phyloP scores from a whole-genome alignment of 2,113 vertebrate genomes.

The Perca schrenkii region DNA sequence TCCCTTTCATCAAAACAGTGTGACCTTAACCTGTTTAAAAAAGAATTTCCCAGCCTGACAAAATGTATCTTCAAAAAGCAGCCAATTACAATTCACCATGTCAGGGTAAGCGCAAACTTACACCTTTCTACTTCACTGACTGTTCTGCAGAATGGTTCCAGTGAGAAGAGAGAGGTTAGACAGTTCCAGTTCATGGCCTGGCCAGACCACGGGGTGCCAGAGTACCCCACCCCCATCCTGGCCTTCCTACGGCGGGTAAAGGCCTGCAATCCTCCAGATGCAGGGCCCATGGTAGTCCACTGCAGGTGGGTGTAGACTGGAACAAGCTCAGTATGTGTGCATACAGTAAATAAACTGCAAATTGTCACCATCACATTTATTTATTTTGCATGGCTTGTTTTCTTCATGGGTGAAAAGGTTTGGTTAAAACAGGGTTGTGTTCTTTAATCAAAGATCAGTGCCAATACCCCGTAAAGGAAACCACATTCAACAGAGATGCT shows the following conservation, averaged over 20 bases:
- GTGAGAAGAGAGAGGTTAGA: constrained; percentile 93
- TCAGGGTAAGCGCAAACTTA: neutral
- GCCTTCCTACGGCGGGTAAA: constrained; percentile 94
- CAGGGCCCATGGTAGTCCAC: constrained; percentile 96
- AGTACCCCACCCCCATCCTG: constrained; percentile 95
- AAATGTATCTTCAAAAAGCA: constrained; percentile 19
- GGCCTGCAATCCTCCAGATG: constrained; percentile 92
- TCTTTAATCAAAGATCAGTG: neutral
- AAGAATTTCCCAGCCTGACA: neutral
- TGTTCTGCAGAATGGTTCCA: constrained; percentile 90
- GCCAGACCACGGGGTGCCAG: constrained; percentile 95
- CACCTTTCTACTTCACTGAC: constrained; percentile 1
- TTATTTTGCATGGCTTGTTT: constrained; percentile 10
- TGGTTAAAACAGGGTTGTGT: neutral
- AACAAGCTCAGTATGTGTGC: neutral
- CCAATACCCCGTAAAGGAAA: neutral
- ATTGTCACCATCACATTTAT: neutral
- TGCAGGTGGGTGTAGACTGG: constrained; percentile 88
- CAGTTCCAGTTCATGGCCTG: constrained; percentile 99
- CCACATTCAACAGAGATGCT: neutral
- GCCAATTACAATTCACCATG: constrained; percentile 1
- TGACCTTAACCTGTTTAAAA: constrained; percentile 28
- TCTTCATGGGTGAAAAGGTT: neutral
- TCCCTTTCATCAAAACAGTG: constrained; percentile 28
- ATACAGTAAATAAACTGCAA: neutral